Evolutionary conservation across 1,140 invertebrate genomes (phyloP), one percentile per base, ranked within the genome.

Genomic region (Meloidogyne hapla): DNA sequence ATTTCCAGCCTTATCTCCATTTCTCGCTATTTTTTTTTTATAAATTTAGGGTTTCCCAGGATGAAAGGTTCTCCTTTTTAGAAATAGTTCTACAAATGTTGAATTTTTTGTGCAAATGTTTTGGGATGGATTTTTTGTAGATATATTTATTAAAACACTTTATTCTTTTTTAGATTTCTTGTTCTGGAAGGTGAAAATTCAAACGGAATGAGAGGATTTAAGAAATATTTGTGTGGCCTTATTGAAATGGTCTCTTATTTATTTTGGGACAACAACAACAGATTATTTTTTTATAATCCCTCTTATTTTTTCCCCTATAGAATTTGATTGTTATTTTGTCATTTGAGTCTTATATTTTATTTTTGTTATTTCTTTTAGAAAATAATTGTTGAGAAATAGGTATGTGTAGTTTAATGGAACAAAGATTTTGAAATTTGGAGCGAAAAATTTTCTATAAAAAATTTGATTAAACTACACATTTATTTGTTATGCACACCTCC

Each of bases 161-260:
- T 21, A 4, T 21, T 25, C 18, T 25, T n/a, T 21, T 40, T 45
- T 18, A 40, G 28, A 40, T 69, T 70, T 70, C 21, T 56, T 45
- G 15, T 73, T 73, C 21, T 73, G 71, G 71, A 73, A 73, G 38
- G 42, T 73, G 23, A 61, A 73, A 64, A 73, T 73, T 10, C 71
- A 73, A 23, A 67, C 65, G 5, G 65, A 56, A 9, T 56, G n/a
- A 56, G 18, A n/a, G 5, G 45, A 18, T 18, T 18, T 18, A 18
- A 18, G 15, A 15, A 3, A 13, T 18, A 48, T 18, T 3, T 48
- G 45, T 15, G 13, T 48, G 13, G 45, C 45, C 15, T 48, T 48
- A 48, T 48, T 48, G 18, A 18, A 18, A 18, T 18, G 45, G 45
- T 48, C 45, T 48, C 15, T 18, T 48, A 13, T 48, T 48, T 48